Conservation (phyloP, 2,888 invertebrate genomes). For the Oxycera nigricornis region DNA sequence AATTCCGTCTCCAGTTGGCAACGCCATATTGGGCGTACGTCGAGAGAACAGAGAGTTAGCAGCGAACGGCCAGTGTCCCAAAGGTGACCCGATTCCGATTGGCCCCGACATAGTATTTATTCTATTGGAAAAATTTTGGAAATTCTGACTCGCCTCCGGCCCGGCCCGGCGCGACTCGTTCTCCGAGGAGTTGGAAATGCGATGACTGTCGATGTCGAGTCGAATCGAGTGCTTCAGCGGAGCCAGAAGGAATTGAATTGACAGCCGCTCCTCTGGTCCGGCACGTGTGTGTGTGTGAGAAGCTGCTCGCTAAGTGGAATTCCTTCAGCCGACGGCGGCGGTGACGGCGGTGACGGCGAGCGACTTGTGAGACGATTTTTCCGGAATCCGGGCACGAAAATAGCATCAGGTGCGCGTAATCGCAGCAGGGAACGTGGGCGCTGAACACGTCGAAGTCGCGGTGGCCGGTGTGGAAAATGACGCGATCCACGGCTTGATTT, state of each 20-base stretch:
- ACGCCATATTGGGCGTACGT: constrained; percentile 29
- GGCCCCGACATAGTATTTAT: not conserved
- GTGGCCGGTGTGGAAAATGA: not conserved
- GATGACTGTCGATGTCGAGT: no score
- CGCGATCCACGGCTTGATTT: not conserved
- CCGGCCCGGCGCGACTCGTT: not conserved
- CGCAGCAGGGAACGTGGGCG: not conserved
- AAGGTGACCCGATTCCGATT: constrained; percentile 12
- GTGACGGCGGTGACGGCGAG: constrained; percentile 14
- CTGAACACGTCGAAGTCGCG: not conserved
- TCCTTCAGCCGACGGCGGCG: constrained; percentile 21
- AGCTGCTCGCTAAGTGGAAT: constrained; percentile 7
- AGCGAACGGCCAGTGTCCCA: not conserved
- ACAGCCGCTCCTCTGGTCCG: constrained; percentile 8
- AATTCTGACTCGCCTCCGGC: constrained; percentile 15
- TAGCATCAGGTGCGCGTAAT: not conserved
- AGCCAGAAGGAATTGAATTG: not conserved
- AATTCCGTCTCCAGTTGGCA: constrained; percentile 12
- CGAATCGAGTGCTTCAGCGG: constrained; percentile 28
- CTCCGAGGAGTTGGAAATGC: not conserved
- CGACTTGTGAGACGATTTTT: constrained; percentile 7
- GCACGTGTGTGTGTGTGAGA: constrained; percentile 4
- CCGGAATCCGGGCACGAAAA: constrained; percentile 14
- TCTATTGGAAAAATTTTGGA: constrained; percentile 14
- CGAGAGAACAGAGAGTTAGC: not conserved